Base-by-base conservation (phyloP, 2,888 invertebrate species). In the Mythimna ferrago region DNA sequence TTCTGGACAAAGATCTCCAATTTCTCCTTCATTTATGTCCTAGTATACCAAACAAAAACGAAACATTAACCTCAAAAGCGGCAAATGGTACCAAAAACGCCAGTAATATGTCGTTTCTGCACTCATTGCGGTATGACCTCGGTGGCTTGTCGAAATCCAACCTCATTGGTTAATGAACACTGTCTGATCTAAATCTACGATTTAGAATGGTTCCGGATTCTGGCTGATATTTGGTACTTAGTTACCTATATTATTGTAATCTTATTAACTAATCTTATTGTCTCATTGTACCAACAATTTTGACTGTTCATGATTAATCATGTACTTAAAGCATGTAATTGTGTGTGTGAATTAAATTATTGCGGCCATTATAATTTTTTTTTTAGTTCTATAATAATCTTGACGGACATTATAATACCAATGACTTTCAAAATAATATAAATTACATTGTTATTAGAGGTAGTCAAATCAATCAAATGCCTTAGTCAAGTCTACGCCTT, bases 91-190 rank as follows among this genome's bases (percentile, higher is more conserved):
- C 48, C 32, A 58, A 81, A 56, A 63, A 21, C 53, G 5, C 4
- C 41, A 56, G 10, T 10, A 60, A 16, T 11, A 21, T 80, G 58
- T 62, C 21, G 51, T 44, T 54, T 70, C 68, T 76, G 78, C 81
- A 75, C 81, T 84, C 85, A 86, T 87, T 82, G 84, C 78, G 69
- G 32, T 21, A 26, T 90, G 90, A 90, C 90, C 91, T 90, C 88
- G 90, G 66, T 66, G 44, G 76, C 72, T 69, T 68, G 85, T 81
- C 69, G 75, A 85, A 86, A 82, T 83, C 81, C 73, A 80, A 82
- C 83, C 82, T 84, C 88, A 87, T 87, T 88, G 88, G 80, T 57
- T 81, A 80, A 86, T 78, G 80, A 80, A 76, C 74, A 65, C 63
- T 68, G 53, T 73, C 67, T 78, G 82, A 85, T 84, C 83, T 76